Base-by-base conservation (phyloP, 2,888 invertebrate genomes). In the Chymomyza caudatula region DNA sequence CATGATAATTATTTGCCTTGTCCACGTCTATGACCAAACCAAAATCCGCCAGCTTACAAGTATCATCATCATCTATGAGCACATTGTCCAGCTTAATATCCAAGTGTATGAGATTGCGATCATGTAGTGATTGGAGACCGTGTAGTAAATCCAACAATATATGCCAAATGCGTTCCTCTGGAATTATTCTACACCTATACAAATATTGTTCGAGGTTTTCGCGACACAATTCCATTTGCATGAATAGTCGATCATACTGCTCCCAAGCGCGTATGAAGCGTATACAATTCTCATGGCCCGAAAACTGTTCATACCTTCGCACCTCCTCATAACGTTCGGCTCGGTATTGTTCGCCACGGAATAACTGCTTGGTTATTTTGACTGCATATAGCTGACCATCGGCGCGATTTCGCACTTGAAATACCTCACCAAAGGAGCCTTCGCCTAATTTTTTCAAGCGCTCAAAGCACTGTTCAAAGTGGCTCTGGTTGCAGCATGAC, bases 21-120 rank as follows among this genome's bases (percentile, higher is more conserved):
- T 92, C 92, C 29, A 94, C 85, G 87, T 95, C 94, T 22, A 94
- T 91, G 13, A 95, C 92, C 13, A 95, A 91, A 11, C 95, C 95
- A 89, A 96, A 95, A 89, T 96, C 95, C 0, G 89, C 89, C 64
- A 96, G 90, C 88, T 96, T 95, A 87, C 93, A 95, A n/a, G 87
- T 88, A 15, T 92, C 92, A 79, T 93, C 92, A 67, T 92, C 91
- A 4, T 93, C 92, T 63, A 95, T 92, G 80, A 95, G 92, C 57
- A 96, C 94, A 88, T 96, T 95, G 59, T 94, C 95, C 52, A 95
- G 93, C 88, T 96, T 95, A 43, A 96, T 94, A 89, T 95, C 95
- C 89, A 95, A 91, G 87, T 95, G 95, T 42, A 95, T 91, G 42
- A 95, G 90, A 85, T 93, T 92, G 58, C 92, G 91, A 67, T 92